phyloP scores from a whole-genome alignment of 1,140 invertebrate species.

The Epicauta chinensis region DNA sequence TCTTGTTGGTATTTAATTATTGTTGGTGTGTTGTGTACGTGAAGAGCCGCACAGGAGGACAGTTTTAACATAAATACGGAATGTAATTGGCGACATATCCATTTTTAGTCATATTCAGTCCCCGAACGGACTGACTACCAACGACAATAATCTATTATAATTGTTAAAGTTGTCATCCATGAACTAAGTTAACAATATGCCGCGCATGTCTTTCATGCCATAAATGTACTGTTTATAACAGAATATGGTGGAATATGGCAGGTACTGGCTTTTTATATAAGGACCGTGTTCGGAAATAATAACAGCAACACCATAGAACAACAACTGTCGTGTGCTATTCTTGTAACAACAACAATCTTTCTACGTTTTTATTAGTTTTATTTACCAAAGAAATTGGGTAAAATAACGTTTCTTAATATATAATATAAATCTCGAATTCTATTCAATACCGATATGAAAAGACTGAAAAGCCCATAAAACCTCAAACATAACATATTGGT shows the following conservation, averaged over 20 bases:
- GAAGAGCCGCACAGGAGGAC: conserved; percentile 12
- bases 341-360: neutral
- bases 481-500: conserved; percentile 28
- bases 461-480: conserved; percentile 28
- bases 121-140: conserved; percentile 6
- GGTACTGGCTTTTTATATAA: conserved; percentile 7
- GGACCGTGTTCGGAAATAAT: conserved; percentile 20
- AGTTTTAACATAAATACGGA: conserved; percentile 14
- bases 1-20: conserved; percentile 14
- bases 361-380: conserved; percentile 3
- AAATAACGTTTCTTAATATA: conserved; percentile 1
- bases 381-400: neutral
- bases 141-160: conserved; percentile 15
- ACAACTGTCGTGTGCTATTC: neutral
- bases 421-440: conserved; percentile 24
- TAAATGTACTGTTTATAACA: conserved; percentile 7
- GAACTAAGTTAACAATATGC: conserved; percentile 21
- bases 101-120: conserved; percentile 11
- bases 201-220: conserved; percentile 19
- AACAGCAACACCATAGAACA: neutral
- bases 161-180: conserved; percentile 9
- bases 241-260: conserved; percentile 13
- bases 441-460: conserved; percentile 31
- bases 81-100: conserved; percentile 18
- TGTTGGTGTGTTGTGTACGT: conserved; percentile 11